Conservation (phyloP, 2,888 invertebrate species). For the Orgyia antiqua region DNA sequence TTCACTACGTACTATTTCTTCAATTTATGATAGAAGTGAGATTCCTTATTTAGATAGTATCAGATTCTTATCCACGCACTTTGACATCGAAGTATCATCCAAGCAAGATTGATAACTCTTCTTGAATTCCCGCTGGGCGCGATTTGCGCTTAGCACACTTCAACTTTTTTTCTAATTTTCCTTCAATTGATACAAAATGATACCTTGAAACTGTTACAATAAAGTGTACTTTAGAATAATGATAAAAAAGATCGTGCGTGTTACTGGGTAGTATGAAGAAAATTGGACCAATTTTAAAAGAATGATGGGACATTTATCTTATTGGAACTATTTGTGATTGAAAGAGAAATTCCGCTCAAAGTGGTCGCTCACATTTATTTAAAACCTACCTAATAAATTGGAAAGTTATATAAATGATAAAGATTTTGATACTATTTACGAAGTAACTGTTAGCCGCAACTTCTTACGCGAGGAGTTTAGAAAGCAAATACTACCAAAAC, state of each 20-base stretch:
- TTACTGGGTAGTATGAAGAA: conserved; percentile 51
- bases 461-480: no score
- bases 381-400: no score
- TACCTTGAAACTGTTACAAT: conserved; percentile 10
- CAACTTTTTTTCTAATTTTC: conserved; percentile 48
- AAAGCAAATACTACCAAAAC: no score
- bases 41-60: no score
- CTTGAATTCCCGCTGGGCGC: conserved; percentile 59
- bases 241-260: conserved; percentile 51
- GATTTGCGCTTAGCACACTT: conserved; percentile 56
- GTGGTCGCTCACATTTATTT: no score
- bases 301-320: conserved; percentile 63
- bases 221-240: conserved; percentile 14
- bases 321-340: conserved; percentile 47
- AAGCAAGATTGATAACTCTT: conserved; percentile 66
- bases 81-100: conserved; percentile 33
- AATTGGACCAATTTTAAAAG: conserved; percentile 67
- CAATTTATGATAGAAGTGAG: no score
- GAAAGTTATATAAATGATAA: no score
- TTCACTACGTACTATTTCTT: no score
- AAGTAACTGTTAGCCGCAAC: no score
- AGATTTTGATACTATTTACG: no score
- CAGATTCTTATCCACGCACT: conserved; percentile 14
- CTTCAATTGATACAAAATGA: conserved; percentile 15
- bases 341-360: no score